Evolutionary conservation across 2,797 vertebrate genomes (phyloP).

Genomic region (Phalanger gymnotis): DNA sequence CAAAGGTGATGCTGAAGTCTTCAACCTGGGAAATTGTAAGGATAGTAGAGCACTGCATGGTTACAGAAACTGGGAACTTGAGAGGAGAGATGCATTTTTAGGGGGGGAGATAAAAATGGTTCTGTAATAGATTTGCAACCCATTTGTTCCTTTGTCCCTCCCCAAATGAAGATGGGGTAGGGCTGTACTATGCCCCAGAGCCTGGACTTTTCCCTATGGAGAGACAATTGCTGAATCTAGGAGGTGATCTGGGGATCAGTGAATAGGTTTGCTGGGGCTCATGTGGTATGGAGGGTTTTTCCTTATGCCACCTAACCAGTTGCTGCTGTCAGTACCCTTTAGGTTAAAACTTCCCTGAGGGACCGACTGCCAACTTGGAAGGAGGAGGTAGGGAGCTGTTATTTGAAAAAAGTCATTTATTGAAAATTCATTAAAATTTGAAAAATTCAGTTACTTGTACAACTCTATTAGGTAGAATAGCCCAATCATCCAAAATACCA

Average conservation of each 20-base stretch:
- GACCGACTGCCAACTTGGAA: neutral
- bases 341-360: neutral
- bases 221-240: neutral
- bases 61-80: neutral
- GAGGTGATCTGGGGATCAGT: neutral
- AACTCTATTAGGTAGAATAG: neutral
- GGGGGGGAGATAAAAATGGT: neutral
- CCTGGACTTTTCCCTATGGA: neutral
- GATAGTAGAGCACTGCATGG: neutral
- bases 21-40: neutral
- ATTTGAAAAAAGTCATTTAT: neutral
- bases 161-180: neutral
- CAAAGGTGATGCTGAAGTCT: neutral
- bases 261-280: neutral
- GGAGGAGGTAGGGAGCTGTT: neutral
- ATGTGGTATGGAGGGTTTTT: neutral
- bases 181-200: neutral
- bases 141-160: neutral
- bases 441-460: constrained; percentile 15
- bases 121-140: neutral
- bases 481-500: neutral
- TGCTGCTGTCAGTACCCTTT: neutral
- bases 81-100: neutral
- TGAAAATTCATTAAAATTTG: neutral
- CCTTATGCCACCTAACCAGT: neutral